Evolutionary conservation across 2,797 vertebrate species (phyloP).

Genomic region (Hylomyscus alleni): DNA sequence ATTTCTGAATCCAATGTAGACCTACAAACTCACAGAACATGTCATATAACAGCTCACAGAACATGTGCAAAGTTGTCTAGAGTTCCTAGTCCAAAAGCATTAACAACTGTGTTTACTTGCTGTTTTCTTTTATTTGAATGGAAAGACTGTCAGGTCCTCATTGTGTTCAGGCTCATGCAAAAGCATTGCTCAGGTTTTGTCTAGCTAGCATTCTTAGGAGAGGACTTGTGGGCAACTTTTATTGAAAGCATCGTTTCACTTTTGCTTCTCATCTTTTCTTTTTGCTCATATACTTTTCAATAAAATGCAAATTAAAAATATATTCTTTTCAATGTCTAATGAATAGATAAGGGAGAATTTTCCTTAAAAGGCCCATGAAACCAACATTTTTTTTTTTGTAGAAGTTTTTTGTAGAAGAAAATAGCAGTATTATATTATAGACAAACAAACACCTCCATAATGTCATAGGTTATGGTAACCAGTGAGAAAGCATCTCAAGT

Average conservation of each 20-base stretch:
- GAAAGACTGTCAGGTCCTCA: background rate
- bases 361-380: conserved; percentile 36
- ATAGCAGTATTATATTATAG: background rate
- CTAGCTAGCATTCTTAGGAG: conserved; percentile 32
- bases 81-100: background rate
- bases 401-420: conserved; percentile 28
- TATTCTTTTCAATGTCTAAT: background rate
- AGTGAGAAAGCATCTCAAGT: background rate
- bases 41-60: background rate
- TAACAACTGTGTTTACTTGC: background rate
- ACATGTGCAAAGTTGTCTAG: background rate
- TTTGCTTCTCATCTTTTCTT: background rate
- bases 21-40: background rate
- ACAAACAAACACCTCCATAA: background rate
- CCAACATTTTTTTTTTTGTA: background rate
- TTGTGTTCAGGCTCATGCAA: background rate
- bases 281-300: conserved; percentile 19
- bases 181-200: conserved; percentile 45
- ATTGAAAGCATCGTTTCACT: conserved; percentile 39
- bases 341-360: background rate
- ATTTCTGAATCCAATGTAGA: background rate
- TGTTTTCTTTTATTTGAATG: background rate
- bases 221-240: conserved; percentile 14
- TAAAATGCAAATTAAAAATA: conserved; percentile 23
- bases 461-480: background rate